A percentile compares a stretch with the other conserved stretches of the same genome.
phyloP scores from a whole-genome alignment of 2,888 invertebrate genomes.

The Conus canariensis region DNA sequence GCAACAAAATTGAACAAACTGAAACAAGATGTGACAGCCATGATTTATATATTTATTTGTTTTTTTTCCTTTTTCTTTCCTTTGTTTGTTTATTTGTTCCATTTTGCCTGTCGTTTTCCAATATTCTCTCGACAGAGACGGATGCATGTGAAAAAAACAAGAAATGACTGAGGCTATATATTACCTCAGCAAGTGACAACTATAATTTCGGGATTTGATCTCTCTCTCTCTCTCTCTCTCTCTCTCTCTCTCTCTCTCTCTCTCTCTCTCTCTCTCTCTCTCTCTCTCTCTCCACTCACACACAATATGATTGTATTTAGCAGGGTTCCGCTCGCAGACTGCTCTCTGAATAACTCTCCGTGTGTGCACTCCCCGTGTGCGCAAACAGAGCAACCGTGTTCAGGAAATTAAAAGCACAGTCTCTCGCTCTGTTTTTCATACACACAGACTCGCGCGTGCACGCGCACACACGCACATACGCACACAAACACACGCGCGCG shows the following conservation, averaged over 20 bases:
- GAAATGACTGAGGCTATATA: neutral
- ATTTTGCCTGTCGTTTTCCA: too few species aligned
- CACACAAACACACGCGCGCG: too few species aligned
- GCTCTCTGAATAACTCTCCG: neutral
- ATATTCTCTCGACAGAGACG: neutral
- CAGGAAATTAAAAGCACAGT: neutral
- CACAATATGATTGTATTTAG: neutral
- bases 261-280: conserved; percentile 15
- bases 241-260: neutral
- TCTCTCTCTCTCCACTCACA: neutral
- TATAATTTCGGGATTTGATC: too few species aligned
- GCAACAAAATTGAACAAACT: too few species aligned
- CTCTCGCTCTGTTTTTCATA: too few species aligned
- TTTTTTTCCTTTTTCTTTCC: neutral
- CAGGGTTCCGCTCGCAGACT: neutral
- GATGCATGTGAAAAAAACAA: neutral
- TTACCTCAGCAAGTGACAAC: too few species aligned
- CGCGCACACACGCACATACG: too few species aligned
- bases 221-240: conserved; percentile 19
- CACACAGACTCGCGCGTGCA: too few species aligned
- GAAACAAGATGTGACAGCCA: neutral
- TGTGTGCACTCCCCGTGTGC: neutral
- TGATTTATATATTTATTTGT: neutral
- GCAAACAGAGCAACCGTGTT: neutral
- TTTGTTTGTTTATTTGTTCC: neutral